Conservation (phyloP, 2,888 invertebrate genomes). For the Branchipolynoe longqiensis region DNA sequence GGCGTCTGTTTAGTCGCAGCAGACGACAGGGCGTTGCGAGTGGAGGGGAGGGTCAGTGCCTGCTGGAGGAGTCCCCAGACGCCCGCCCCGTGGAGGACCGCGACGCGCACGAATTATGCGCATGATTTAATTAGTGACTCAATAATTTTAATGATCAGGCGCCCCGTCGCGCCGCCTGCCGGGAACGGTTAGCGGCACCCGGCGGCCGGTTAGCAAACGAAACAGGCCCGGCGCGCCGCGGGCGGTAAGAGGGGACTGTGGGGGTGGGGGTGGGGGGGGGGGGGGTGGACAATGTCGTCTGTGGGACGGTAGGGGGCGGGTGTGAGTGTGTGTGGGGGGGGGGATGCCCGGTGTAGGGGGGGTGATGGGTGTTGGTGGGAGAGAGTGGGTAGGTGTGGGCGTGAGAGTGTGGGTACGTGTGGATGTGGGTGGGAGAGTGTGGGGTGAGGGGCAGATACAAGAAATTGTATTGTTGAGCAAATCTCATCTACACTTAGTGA, state of each 20-base stretch:
- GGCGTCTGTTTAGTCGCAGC: too few species aligned
- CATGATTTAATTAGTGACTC: conserved; percentile 50
- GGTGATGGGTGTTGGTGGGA: background rate
- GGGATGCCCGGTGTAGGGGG: background rate
- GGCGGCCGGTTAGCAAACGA: conserved; percentile 25
- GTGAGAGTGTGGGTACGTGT: background rate
- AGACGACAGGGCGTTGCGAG: too few species aligned
- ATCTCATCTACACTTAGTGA: too few species aligned
- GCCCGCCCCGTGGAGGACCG: background rate
- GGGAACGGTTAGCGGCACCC: conserved; percentile 3
- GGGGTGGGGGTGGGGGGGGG: background rate
- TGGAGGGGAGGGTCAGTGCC: too few species aligned
- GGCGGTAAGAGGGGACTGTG: conserved; percentile 5
- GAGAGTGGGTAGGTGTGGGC: background rate
- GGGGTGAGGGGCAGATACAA: too few species aligned
- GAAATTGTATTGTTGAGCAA: too few species aligned
- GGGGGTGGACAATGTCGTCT: background rate
- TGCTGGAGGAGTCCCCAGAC: background rate
- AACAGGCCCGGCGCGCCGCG: conserved; percentile 21
- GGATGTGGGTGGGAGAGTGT: too few species aligned
- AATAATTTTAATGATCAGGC: conserved; percentile 44
- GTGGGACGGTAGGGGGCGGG: background rate
- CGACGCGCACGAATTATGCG: conserved; percentile 34
- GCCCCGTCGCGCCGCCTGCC: too few species aligned
- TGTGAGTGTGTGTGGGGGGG: background rate